Evolutionary conservation across 2,888 invertebrate genomes (phyloP).

Genomic region (Agrenia bidenticulata): DNA sequence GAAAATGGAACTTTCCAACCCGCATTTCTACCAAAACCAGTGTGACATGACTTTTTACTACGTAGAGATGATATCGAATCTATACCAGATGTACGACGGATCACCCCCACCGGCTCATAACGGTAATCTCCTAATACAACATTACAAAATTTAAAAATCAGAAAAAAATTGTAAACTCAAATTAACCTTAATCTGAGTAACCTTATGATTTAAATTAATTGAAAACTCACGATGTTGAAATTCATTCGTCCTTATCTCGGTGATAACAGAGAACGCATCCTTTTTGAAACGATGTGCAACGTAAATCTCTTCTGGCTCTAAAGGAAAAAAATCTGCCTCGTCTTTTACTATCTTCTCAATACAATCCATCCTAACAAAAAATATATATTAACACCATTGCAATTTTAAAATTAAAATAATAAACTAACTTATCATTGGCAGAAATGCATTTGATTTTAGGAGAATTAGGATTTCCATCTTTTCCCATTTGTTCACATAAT

Average conservation of each 20-base stretch:
- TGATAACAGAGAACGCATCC: constrained; percentile 36
- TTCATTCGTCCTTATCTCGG: constrained; percentile 40
- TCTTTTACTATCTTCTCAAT: constrained; percentile 42
- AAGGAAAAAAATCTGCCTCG: constrained; percentile 44
- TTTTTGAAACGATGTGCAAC: constrained; percentile 39
- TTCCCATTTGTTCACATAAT: constrained; percentile 33
- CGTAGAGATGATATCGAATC: constrained; percentile 65
- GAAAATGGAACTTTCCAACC: constrained; percentile 55
- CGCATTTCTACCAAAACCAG: constrained; percentile 70
- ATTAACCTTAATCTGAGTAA: no score
- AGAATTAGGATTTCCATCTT: constrained; percentile 23
- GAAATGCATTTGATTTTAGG: constrained; percentile 31
- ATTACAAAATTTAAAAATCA: constrained; percentile 18
- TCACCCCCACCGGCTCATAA: constrained; percentile 64
- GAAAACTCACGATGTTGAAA: constrained; percentile 14
- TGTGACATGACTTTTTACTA: constrained; percentile 76
- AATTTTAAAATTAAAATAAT: constrained; percentile 5
- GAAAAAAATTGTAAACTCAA: neutral
- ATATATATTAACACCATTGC: neutral
- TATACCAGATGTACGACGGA: constrained; percentile 64
- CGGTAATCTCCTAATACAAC: constrained; percentile 39
- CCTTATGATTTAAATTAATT: no score
- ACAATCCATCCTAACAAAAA: constrained; percentile 41
- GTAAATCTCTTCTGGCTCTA: constrained; percentile 49
- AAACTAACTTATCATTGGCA: constrained; percentile 42